A percentile compares a stretch with the other conserved stretches of the same genome.
Conservation (phyloP, 2,113 vertebrate genomes). For the Rhinolophus ferrumequinum region DNA sequence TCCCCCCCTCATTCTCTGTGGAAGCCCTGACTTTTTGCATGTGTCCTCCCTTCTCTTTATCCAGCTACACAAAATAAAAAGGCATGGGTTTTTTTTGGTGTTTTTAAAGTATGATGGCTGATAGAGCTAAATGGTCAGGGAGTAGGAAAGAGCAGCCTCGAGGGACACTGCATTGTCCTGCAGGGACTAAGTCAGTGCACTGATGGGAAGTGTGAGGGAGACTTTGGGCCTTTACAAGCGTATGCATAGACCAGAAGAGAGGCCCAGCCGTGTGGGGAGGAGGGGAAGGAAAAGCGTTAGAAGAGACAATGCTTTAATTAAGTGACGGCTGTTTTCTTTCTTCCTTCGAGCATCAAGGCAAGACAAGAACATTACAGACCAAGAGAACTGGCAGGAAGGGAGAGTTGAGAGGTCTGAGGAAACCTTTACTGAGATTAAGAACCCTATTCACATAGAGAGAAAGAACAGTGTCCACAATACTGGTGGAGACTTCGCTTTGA, state of each 20-base stretch:
- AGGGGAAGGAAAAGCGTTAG: neutral
- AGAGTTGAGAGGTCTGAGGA: neutral
- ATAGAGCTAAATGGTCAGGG: accelerated
- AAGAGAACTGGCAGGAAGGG: neutral
- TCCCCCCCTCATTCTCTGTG: neutral
- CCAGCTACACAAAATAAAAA: neutral
- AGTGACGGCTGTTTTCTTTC: neutral
- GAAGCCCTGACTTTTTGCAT: neutral
- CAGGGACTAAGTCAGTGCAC: neutral
- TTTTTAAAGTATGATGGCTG: neutral
- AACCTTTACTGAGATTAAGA: neutral
- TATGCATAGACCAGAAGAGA: neutral
- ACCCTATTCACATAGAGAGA: neutral
- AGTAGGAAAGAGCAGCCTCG: neutral
- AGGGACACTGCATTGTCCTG: neutral
- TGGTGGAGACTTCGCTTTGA: neutral
- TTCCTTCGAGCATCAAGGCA: neutral
- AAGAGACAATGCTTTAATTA: neutral
- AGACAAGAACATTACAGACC: neutral
- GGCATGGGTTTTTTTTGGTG: neutral
- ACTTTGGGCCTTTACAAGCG: too few relatives aligned
- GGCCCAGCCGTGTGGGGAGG: too few relatives aligned
- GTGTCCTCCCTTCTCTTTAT: neutral
- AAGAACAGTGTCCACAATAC: neutral
- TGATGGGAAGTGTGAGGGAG: neutral